Conservation (phyloP, 2,113 vertebrate genomes). For the Chrysochloris asiatica region DNA sequence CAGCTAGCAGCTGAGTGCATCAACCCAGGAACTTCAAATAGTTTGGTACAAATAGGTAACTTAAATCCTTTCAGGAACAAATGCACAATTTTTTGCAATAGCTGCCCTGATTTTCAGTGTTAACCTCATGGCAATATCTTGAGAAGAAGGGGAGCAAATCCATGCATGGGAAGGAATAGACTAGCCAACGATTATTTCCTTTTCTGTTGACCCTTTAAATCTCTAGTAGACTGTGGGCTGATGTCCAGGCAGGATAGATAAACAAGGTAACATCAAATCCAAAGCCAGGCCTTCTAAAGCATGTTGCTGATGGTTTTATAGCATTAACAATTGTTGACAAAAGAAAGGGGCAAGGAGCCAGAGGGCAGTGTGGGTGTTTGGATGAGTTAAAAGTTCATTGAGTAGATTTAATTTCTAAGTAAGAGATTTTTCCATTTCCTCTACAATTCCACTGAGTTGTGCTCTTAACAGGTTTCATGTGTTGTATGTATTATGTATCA, state of each 20-base stretch:
- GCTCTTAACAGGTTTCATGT: not conserved
- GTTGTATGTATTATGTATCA: not conserved
- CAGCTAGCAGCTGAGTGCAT: not conserved
- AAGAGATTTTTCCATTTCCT: not conserved
- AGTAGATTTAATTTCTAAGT: slow-evolving; percentile 34
- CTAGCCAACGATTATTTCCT: not conserved
- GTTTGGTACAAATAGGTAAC: not conserved
- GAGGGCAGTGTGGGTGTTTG: not conserved
- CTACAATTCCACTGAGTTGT: not conserved
- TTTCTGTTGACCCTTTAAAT: not conserved
- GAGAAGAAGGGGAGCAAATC: not conserved
- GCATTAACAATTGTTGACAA: not conserved
- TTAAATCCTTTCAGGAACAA: not conserved
- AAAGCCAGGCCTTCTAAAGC: not conserved
- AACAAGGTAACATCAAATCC: not conserved
- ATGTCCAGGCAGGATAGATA: not conserved
- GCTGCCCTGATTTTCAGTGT: not conserved
- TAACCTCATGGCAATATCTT: not conserved
- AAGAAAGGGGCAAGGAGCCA: slow-evolving; percentile 38
- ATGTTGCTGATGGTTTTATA: slow-evolving; percentile 38
- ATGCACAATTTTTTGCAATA: slow-evolving; percentile 13
- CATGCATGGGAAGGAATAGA: not conserved
- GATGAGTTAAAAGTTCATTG: not conserved
- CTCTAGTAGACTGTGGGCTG: not conserved
- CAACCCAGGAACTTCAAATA: not conserved